Conservation (phyloP, 2,888 invertebrate species). For the Synergus umbraculus region DNA sequence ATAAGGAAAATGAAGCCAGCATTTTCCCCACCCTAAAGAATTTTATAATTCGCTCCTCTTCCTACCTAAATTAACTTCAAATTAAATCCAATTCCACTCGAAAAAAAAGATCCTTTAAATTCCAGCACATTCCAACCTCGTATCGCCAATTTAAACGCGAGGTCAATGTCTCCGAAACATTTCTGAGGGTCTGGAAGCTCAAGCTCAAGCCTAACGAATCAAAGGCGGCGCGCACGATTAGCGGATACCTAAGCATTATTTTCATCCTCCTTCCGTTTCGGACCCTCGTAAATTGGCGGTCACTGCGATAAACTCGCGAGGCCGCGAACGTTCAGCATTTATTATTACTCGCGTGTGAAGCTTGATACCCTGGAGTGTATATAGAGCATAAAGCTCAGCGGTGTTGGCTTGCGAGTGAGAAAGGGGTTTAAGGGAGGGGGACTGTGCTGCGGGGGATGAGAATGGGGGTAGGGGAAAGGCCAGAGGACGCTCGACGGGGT, state of each 20-base stretch:
- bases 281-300: conserved; percentile 57
- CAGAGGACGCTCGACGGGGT: conserved; percentile 44
- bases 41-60: neutral
- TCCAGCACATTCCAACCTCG: conserved; percentile 6
- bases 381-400: conserved; percentile 48
- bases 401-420: conserved; percentile 63
- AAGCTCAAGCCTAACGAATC: conserved; percentile 19
- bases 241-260: conserved; percentile 40
- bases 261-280: conserved; percentile 41
- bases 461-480: conserved; percentile 51
- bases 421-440: conserved; percentile 55
- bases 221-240: conserved; percentile 40
- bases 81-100: neutral
- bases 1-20: too few species aligned
- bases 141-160: conserved; percentile 26
- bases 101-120: conserved; percentile 15
- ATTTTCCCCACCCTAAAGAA: too few species aligned
- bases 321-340: conserved; percentile 65
- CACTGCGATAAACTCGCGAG: conserved; percentile 63
- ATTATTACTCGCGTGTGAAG: conserved; percentile 70
- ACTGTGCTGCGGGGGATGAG: conserved; percentile 46
- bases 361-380: conserved; percentile 63
- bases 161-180: conserved; percentile 20
- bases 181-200: conserved; percentile 6
- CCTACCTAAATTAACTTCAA: conserved; percentile 14